Base-by-base conservation (phyloP, 1,140 invertebrate species). In the Notospermus geniculatus region DNA sequence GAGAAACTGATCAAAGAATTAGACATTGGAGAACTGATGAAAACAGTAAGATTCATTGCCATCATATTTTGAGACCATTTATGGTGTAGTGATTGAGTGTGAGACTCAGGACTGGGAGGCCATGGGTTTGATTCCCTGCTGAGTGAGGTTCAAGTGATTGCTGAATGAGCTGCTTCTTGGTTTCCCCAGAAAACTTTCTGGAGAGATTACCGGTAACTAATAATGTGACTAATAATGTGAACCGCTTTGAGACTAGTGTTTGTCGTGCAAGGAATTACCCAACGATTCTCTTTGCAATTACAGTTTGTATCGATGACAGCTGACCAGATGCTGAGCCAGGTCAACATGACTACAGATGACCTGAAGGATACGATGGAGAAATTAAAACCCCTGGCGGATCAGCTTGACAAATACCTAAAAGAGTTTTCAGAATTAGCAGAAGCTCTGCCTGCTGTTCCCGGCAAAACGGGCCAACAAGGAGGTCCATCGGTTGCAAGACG, bases 1-100 rank as follows among this genome's bases (percentile, higher is more conserved):
- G 66, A 70, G 22, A 60, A 54, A 27, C 22, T 76, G 1, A 54
- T 71, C 2, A 60, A 52, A 15, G 54, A 71, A 15, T 41, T 76
- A 15, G 68, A 74, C 54, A 65, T 76, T 43, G 74, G 76, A 11
- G 63, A 67, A 9, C 56, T 76, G 7, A 52, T 78, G 1, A 41
- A 72, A 59, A 61, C 66, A 55, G 74, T 74, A 50, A 62, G 68
- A 61, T n/a, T n/a, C n/a, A 5, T 2, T 13, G 39, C 39, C 39
- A 43, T 43, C 39, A 43, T 19, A 19, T 19, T 43, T 19, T 19
- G 11, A 43, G 19, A 43, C 11, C 11, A 19, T 13, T 13, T 43
- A 43, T 43, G 39, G 39, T 43, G 11, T 11, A 43, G 11, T 43
- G 39, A 43, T n/a, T n/a, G n/a, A n/a, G n/a, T n/a, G 39, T 19